A percentile compares a stretch with the other conserved stretches of the same genome.
phyloP scores from a whole-genome alignment of 1,140 invertebrate genomes.

The Ceratina australensis region DNA sequence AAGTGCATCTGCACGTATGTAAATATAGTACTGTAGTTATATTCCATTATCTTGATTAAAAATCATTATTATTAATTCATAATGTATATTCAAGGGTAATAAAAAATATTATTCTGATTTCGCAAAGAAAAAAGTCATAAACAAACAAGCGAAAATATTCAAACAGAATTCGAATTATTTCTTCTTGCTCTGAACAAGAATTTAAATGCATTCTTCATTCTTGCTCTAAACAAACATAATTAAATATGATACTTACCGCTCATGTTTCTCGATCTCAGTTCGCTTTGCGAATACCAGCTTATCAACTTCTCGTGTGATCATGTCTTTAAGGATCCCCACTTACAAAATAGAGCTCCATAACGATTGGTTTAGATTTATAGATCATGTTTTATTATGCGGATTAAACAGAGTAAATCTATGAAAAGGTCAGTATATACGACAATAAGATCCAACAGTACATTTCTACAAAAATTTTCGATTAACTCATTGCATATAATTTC shows the following conservation, averaged over 20 bases:
- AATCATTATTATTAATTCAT: too few species aligned
- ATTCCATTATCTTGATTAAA: too few species aligned
- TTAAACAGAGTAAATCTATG: conserved; percentile 1
- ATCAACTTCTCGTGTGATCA: conserved; percentile 7
- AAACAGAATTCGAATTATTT: background rate
- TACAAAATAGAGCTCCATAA: conserved; percentile 3
- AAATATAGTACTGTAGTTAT: too few species aligned
- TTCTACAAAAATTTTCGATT: background rate
- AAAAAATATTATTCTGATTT: too few species aligned
- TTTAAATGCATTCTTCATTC: too few species aligned
- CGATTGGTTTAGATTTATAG: conserved; percentile 24
- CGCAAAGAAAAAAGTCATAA: too few species aligned
- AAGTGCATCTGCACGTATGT: too few species aligned
- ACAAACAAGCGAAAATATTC: too few species aligned
- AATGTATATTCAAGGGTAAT: too few species aligned
- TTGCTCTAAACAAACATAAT: background rate
- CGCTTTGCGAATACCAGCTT: conserved; percentile 47
- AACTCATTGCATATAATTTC: too few species aligned
- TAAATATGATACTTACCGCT: conserved; percentile 52
- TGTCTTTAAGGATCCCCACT: conserved; percentile 45
- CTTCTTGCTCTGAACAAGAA: background rate
- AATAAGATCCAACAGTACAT: too few species aligned
- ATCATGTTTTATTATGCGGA: conserved; percentile 7
- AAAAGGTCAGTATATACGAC: background rate
- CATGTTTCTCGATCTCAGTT: conserved; percentile 56